Evolutionary conservation across 2,888 invertebrate genomes (phyloP).

Genomic region (Myathropa florea): DNA sequence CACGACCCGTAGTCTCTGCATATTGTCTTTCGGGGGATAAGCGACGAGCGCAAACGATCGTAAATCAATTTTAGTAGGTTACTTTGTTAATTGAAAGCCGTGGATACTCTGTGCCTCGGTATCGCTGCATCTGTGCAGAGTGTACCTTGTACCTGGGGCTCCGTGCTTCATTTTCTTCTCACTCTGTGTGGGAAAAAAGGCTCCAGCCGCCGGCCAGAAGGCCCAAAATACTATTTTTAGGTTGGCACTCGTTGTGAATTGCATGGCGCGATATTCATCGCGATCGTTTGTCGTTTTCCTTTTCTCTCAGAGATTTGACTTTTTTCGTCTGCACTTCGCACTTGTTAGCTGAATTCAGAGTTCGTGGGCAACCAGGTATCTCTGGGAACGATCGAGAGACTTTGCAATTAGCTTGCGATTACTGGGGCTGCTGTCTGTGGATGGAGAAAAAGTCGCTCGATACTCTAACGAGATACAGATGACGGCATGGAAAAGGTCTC

Average conservation of each 20-base stretch:
- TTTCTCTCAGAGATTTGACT: not conserved
- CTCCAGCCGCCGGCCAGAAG: not conserved
- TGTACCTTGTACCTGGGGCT: slow-evolving; percentile 16
- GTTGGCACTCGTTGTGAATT: slow-evolving; percentile 40
- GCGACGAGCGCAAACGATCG: slow-evolving; percentile 31
- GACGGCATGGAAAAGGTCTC: slow-evolving; percentile 25
- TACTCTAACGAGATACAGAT: slow-evolving; percentile 15
- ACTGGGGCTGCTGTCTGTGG: not conserved
- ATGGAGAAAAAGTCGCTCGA: slow-evolving; percentile 18
- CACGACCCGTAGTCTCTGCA: not conserved
- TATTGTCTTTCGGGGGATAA: not conserved
- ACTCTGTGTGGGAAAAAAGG: slow-evolving; percentile 57
- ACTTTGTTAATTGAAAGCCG: slow-evolving; percentile 70
- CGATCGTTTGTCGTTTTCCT: slow-evolving; percentile 44
- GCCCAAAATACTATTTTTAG: slow-evolving; percentile 60
- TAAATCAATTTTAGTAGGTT: slow-evolving; percentile 72
- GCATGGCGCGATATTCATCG: slow-evolving; percentile 12
- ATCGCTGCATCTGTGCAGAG: not conserved
- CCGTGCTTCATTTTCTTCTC: not conserved
- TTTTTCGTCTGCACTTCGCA: slow-evolving; percentile 29
- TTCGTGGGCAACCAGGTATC: slow-evolving; percentile 40
- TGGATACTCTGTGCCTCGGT: slow-evolving; percentile 34
- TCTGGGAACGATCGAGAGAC: slow-evolving; percentile 41
- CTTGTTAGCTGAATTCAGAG: slow-evolving; percentile 36
- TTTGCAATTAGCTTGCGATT: slow-evolving; percentile 64